Evolutionary conservation across 2,797 vertebrate species (phyloP).

Genomic region (Babyrousa celebensis): DNA sequence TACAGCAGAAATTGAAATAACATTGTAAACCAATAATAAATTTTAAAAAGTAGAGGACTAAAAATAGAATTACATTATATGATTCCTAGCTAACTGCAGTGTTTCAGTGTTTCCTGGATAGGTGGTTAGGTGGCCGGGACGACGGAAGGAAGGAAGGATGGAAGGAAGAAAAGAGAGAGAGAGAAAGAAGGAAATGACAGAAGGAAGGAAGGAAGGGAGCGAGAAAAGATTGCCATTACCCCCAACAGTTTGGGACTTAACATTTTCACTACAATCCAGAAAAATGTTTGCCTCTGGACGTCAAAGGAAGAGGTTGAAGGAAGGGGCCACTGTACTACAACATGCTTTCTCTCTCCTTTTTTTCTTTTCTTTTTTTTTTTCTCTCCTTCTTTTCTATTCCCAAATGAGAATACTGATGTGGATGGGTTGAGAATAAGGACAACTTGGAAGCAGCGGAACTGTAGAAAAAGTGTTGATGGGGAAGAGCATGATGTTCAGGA

Average conservation of each 20-base stretch:
- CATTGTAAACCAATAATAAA: too few species aligned
- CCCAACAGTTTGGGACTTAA: neutral
- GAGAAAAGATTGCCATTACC: neutral
- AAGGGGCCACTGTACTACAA: neutral
- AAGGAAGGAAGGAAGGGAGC: neutral
- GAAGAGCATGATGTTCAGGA: neutral
- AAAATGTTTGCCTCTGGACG: neutral
- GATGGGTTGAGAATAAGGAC: neutral
- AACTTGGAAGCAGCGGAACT: neutral
- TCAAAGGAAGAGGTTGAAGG: neutral
- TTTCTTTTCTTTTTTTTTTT: neutral
- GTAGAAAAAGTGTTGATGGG: neutral
- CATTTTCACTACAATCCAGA: conserved; percentile 19
- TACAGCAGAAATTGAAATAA: too few species aligned
- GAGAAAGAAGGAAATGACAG: neutral
- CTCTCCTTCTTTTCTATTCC: neutral
- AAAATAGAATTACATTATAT: neutral
- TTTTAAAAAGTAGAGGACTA: neutral
- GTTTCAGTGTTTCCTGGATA: neutral
- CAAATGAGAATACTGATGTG: neutral
- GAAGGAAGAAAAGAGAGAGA: neutral
- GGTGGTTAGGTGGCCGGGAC: neutral
- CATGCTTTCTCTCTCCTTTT: neutral
- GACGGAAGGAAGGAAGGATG: neutral
- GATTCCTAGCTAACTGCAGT: neutral